A percentile compares a stretch with the other conserved stretches of the same genome.
Evolutionary conservation across 2,797 vertebrate genomes (phyloP).

Genomic region (Pterois miles): DNA sequence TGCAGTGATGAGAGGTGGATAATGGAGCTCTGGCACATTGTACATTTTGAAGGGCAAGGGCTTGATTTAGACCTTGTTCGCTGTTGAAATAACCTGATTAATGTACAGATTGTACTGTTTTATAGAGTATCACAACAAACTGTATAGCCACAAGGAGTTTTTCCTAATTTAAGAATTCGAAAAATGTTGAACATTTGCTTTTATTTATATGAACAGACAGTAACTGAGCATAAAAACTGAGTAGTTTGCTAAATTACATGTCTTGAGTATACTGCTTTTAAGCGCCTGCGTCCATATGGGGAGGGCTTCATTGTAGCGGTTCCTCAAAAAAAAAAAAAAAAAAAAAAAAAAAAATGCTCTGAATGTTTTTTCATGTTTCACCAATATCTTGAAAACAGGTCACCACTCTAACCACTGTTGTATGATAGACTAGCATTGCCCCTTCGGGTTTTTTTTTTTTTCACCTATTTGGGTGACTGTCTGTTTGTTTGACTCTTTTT

Average conservation of each 20-base stretch:
- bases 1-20: slow-evolving; percentile 25
- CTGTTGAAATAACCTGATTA: background rate
- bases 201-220: background rate
- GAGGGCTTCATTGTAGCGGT: too few relatives aligned
- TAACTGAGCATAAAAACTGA: background rate
- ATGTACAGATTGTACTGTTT: background rate
- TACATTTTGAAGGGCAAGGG: slow-evolving; percentile 15
- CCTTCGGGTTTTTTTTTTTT: too few relatives aligned
- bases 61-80: slow-evolving; percentile 3
- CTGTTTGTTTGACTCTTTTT: too few relatives aligned
- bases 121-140: background rate
- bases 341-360: too few relatives aligned
- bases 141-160: background rate
- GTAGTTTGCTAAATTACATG: background rate
- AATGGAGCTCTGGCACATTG: slow-evolving; percentile 30
- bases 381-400: too few relatives aligned
- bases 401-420: too few relatives aligned
- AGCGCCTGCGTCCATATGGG: too few relatives aligned
- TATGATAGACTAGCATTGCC: too few relatives aligned
- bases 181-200: background rate
- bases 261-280: background rate
- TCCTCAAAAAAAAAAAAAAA: too few relatives aligned
- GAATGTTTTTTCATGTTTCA: too few relatives aligned
- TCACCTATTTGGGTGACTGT: too few relatives aligned
- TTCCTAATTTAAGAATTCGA: background rate